A percentile compares a stretch with the other conserved stretches of the same genome.
Evolutionary conservation across 30 jellyfish, hydroid and myxozoan species (phyloP).

Genomic region (Cassiopea xamachana): DNA sequence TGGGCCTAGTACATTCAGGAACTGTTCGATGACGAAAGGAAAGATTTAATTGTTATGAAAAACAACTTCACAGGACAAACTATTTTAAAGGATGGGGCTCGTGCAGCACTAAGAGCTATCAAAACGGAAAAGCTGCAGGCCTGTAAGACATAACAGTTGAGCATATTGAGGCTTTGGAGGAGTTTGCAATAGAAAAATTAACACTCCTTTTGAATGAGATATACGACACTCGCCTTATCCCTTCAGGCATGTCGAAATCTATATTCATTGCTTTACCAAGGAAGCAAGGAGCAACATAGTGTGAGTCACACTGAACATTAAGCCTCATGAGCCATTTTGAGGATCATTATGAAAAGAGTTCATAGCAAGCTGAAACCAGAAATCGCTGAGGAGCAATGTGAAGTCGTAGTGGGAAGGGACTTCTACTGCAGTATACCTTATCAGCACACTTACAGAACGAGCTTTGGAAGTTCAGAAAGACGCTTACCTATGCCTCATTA

Average conservation of each 20-base stretch:
- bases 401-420: conserved; percentile 21
- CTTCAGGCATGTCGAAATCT: conserved; percentile 7
- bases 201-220: conserved; percentile 2
- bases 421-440: neutral
- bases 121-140: conserved; percentile 16
- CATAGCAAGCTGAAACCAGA: conserved; percentile 11
- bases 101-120: neutral
- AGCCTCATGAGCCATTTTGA: conserved; percentile 52
- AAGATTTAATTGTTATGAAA: too few relatives aligned
- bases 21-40: too few relatives aligned
- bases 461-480: conserved; percentile 8
- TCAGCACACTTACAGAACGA: conserved; percentile 1
- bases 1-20: too few relatives aligned
- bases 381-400: conserved; percentile 15
- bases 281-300: conserved; percentile 28
- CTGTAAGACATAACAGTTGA: conserved; percentile 7
- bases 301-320: conserved; percentile 25
- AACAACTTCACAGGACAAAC: neutral
- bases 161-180: conserved; percentile 10
- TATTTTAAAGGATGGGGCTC: neutral
- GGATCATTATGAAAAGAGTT: neutral
- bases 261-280: conserved; percentile 37
- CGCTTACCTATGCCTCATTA: conserved; percentile 13
- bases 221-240: conserved; percentile 25
- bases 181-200: conserved; percentile 1